Conservation (phyloP, 2,888 invertebrate species). For the Himalopsyche japonica region DNA sequence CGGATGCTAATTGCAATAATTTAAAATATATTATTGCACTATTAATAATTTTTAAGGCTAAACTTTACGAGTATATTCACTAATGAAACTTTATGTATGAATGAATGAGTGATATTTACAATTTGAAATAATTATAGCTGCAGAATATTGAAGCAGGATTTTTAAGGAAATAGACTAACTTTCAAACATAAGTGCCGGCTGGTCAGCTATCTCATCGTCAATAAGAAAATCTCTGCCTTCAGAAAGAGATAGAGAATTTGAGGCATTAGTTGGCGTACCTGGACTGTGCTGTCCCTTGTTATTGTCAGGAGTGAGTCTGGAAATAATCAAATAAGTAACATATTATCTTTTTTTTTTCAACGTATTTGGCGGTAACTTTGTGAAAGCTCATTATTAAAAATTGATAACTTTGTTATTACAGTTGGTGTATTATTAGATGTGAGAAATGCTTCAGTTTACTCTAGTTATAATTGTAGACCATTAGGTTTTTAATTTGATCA, state of each 20-base stretch:
- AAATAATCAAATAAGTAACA: not conserved
- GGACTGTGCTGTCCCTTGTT: slow-evolving; percentile 55
- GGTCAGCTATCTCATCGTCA: slow-evolving; percentile 90
- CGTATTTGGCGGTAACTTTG: too few relatives aligned
- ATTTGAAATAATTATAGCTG: not conserved
- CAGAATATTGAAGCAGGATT: not conserved
- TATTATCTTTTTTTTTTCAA: too few relatives aligned
- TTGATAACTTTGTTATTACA: too few relatives aligned
- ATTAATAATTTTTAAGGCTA: not conserved
- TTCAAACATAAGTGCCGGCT: slow-evolving; percentile 80
- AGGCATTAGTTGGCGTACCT: slow-evolving; percentile 78
- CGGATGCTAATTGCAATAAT: too few relatives aligned
- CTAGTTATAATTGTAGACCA: too few relatives aligned
- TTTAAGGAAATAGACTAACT: slow-evolving; percentile 52
- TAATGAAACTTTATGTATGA: not conserved
- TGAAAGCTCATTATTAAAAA: too few relatives aligned
- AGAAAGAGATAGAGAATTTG: slow-evolving; percentile 78
- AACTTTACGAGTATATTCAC: not conserved
- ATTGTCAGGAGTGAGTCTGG: slow-evolving; percentile 32
- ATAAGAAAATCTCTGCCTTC: slow-evolving; percentile 81
- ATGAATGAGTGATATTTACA: not conserved
- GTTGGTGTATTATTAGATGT: too few relatives aligned
- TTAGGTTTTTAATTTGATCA: too few relatives aligned
- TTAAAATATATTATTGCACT: too few relatives aligned
- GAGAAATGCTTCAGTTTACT: too few relatives aligned